Evolutionary conservation across 2,113 vertebrate genomes (phyloP), one percentile per base, ranked within the genome.

Genomic region (Erythrocercus mccallii): DNA sequence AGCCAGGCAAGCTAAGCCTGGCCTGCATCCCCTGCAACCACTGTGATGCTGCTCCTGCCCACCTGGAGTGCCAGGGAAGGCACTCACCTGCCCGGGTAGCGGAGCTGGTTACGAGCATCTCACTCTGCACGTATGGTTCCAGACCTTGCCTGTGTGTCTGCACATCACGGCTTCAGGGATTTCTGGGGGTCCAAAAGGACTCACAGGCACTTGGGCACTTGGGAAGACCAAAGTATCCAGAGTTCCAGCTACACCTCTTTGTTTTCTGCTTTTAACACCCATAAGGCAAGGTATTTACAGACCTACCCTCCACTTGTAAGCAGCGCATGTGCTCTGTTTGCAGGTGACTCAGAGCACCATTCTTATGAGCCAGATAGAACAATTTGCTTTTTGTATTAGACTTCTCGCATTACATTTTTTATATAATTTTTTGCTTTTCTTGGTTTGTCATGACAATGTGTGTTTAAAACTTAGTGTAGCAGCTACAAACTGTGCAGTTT

Each of bases 51-150:
- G 88, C 57, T 64, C 30, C 18, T n/a, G 27, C 44, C 72, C 68
- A 6, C n/a, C 30, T 25, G 25, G 9, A 54, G 18, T 61, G 61
- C 42, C 86, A 44, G 31, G 42, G 35, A 80, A 15, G 42, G 85
- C 57, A 25, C 16, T 40, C 24, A 6, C 24, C 42, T 74, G 58
- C 37, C 37, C 1, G 0, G 45, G 27, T 9, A 53, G 28, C 6
- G 0, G 30, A 54, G 48, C 31, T 6, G 11, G 17, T 24, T 10
- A 7, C 62, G 22, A 64, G 64, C 65, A 28, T 35, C 61, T 65
- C 0, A 1, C 51, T 40, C 65, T 6, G 1, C 50, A 40, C 0
- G 0, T 30, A 3, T 5, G 35, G 31, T 3, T 16, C 31, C 81
- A 57, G 42, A 35, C 21, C 31, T 50, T 28, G 65, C 11, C 10